Percentiles rank a stretch among this genome's conserved stretches.
Conservation (phyloP, 1,140 invertebrate genomes). For the Psix sp. region DNA sequence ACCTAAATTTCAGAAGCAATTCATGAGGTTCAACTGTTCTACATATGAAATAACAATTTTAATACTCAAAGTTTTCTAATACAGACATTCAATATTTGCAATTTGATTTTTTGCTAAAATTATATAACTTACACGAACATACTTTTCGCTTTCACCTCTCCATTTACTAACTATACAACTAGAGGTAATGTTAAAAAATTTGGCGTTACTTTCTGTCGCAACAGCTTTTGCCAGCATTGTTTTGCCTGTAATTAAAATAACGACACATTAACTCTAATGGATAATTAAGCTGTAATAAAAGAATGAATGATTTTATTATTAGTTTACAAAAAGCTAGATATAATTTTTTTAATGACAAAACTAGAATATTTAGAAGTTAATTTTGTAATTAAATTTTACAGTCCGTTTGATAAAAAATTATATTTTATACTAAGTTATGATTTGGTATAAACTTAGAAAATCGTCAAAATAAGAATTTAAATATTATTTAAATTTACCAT, state of each 20-base stretch:
- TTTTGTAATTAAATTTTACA: no score
- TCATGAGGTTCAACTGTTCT: neutral
- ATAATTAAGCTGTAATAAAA: no score
- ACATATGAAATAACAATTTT: no score
- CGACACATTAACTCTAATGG: no score
- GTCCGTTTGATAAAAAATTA: no score
- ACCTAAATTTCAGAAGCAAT: conserved; percentile 80
- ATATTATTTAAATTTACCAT: conserved; percentile 28
- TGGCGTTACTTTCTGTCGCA: conserved; percentile 88
- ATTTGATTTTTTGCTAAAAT: conserved; percentile 13
- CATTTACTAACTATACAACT: conserved; percentile 94
- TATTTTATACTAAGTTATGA: no score
- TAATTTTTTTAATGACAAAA: no score
- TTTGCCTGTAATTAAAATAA: conserved; percentile 83
- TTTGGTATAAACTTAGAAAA: no score
- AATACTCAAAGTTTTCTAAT: neutral
- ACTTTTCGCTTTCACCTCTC: conserved; percentile 96
- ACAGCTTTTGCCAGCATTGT: conserved; percentile 92
- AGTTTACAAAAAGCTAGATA: no score
- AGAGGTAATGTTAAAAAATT: conserved; percentile 94
- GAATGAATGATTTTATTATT: no score
- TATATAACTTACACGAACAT: conserved; percentile 83
- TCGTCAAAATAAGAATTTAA: conserved; percentile 3
- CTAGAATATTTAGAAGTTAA: no score
- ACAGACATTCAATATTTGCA: neutral